Evolutionary conservation across 2,113 vertebrate genomes (phyloP).

Genomic region (Cheilinus undulatus): DNA sequence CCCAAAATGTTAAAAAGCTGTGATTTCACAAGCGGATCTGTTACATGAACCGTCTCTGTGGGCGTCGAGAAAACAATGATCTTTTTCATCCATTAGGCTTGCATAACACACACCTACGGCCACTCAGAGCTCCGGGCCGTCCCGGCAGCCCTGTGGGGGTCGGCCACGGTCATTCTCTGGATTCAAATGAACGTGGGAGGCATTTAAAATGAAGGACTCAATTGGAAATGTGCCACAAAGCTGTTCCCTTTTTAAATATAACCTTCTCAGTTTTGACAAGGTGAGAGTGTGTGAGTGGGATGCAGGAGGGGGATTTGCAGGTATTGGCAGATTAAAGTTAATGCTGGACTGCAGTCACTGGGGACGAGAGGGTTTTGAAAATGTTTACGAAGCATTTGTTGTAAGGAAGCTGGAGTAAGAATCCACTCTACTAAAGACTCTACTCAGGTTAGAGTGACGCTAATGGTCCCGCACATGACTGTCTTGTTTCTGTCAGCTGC

Average conservation of each 20-base stretch:
- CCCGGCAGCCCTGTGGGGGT: conserved; percentile 2
- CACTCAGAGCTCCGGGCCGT: conserved; percentile 23
- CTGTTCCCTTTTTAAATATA: conserved; percentile 30
- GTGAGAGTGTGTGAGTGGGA: conserved; percentile 50
- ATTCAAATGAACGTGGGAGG: conserved; percentile 48
- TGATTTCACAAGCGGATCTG: conserved; percentile 64
- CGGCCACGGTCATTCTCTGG: conserved; percentile 26
- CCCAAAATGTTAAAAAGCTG: conserved; percentile 70
- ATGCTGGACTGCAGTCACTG: conserved; percentile 32
- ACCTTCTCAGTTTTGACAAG: conserved; percentile 60
- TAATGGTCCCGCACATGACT: conserved; percentile 10
- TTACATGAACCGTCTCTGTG: conserved; percentile 64
- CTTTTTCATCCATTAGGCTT: conserved; percentile 66
- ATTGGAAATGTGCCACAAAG: conserved; percentile 50
- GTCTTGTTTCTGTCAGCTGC: not conserved
- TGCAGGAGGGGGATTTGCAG: conserved; percentile 49
- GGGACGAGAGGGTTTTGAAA: conserved; percentile 35
- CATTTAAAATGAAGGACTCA: conserved; percentile 19
- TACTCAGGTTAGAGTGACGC: conserved; percentile 6
- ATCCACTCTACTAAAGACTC: conserved; percentile 20
- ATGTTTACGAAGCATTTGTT: conserved; percentile 62
- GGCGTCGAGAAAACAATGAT: conserved; percentile 72
- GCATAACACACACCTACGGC: conserved; percentile 76
- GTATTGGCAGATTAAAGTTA: conserved; percentile 64
- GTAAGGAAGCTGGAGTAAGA: conserved; percentile 6